phyloP scores from a whole-genome alignment of 2,797 vertebrate species.

The Acanthopagrus latus region DNA sequence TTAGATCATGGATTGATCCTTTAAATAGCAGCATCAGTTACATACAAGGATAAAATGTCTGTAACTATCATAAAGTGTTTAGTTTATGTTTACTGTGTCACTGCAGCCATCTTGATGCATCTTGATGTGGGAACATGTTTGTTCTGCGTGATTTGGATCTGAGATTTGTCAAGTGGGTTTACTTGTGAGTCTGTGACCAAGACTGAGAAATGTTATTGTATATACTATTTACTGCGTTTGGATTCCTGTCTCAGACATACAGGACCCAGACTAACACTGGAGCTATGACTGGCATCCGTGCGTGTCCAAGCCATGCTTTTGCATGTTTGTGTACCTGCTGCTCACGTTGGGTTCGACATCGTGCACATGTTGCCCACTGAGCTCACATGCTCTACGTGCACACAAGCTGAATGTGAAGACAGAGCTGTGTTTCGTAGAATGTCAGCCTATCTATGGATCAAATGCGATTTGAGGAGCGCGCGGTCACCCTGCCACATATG shows the following conservation, averaged over 20 bases:
- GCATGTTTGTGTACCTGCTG: not conserved
- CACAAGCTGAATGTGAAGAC: slow-evolving; percentile 4
- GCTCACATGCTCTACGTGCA: slow-evolving; percentile 15
- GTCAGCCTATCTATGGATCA: slow-evolving; percentile 30
- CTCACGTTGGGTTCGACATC: not conserved
- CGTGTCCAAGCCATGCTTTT: not conserved
- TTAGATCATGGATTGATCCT: not conserved
- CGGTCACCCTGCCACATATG: slow-evolving; percentile 20
- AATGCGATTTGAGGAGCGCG: slow-evolving; percentile 1
- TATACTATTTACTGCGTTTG: slow-evolving; percentile 20
- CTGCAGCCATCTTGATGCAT: not conserved
- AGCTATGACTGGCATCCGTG: not conserved
- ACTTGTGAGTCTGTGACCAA: not conserved
- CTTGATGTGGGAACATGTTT: not conserved
- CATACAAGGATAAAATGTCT: not conserved
- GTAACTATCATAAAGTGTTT: too few relatives aligned
- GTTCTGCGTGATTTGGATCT: not conserved
- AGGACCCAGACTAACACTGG: not conserved
- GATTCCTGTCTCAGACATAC: not conserved
- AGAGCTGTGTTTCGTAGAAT: slow-evolving; percentile 45
- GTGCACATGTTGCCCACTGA: not conserved
- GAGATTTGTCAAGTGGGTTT: not conserved
- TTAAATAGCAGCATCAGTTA: not conserved
- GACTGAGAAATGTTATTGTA: slow-evolving; percentile 1
- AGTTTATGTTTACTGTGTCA: not conserved